Conservation (phyloP, 2,113 vertebrate genomes). For the Mastomys coucha region DNA sequence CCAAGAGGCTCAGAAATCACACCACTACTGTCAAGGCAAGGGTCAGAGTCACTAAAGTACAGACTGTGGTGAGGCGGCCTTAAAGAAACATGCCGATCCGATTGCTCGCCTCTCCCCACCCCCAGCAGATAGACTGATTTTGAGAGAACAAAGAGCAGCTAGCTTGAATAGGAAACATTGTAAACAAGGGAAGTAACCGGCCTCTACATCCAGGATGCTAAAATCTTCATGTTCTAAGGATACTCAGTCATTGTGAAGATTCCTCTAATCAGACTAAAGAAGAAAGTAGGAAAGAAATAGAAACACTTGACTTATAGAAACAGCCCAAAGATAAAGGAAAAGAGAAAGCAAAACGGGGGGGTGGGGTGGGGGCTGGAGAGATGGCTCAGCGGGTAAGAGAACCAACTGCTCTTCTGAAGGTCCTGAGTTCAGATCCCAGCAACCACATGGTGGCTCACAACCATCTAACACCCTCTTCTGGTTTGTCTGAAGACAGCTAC, state of each 20-base stretch:
- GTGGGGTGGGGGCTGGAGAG: rapidly evolving
- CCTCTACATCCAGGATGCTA: neutral
- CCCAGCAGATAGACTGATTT: neutral
- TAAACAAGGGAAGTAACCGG: neutral
- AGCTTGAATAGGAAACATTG: neutral
- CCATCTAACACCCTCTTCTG: too few species aligned
- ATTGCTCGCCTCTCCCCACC: too few species aligned
- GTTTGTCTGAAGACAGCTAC: too few species aligned
- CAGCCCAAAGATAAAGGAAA: too few species aligned
- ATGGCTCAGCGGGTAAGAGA: too few species aligned
- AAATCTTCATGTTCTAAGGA: neutral
- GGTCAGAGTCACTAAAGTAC: neutral
- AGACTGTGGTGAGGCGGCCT: neutral
- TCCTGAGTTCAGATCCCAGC: too few species aligned
- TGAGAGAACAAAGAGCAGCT: neutral
- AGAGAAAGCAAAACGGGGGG: too few species aligned
- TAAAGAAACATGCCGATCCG: neutral
- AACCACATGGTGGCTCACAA: too few species aligned
- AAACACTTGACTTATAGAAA: neutral
- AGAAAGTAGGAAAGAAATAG: neutral
- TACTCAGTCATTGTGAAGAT: neutral
- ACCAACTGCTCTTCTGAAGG: too few species aligned
- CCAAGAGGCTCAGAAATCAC: neutral
- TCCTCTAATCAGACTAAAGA: neutral
- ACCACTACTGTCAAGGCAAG: neutral